Evolutionary conservation across 2,113 vertebrate genomes (phyloP), one percentile per base, ranked within the genome.

Genomic region (Bambusicola thoracicus): DNA sequence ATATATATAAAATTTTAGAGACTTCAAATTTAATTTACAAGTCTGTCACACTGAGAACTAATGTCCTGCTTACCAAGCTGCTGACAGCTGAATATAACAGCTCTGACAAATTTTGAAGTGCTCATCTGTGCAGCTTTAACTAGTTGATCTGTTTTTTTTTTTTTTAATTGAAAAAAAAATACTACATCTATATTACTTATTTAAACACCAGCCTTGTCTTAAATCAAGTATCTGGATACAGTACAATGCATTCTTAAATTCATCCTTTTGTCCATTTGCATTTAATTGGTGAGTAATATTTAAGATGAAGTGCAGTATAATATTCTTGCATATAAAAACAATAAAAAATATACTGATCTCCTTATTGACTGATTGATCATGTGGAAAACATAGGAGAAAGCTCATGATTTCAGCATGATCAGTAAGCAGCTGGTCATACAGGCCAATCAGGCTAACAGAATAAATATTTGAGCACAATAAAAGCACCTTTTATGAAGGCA

Each of bases 391-490:
- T 20, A 78, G 43, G 32, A 80, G 24, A 76, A 89, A 25, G 43
- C 17, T 59, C 20, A 44, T 8, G 43, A 53, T 90, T 96, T 59
- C 67, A 96, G 53, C 70, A 27, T 51, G 77, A 92, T 81, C 69
- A 56, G n/a, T 56, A 92, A 92, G 83, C 56, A 93, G 17, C 24
- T 55, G 27, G 18, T 3, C 34, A 41, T 72, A 69, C 6, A 56
- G 43, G 16, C 29, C 79, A 86, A 91, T 76, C 49, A 69, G 30
- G 22, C 22, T 32, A 85, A 68, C 21, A 94, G 44, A 92, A 82
- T 38, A 94, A 97, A 96, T 93, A 94, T 95, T 93, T 95, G 65
- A 74, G 43, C 0, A 1, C 48, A 84, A 73, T 89, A 92, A 96
- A 95, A 92, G 6, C 13, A 62, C 21, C 20, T 83, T 94, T 94